Conservation (phyloP, 2,888 invertebrate genomes). For the Drosophila tanythrix region DNA sequence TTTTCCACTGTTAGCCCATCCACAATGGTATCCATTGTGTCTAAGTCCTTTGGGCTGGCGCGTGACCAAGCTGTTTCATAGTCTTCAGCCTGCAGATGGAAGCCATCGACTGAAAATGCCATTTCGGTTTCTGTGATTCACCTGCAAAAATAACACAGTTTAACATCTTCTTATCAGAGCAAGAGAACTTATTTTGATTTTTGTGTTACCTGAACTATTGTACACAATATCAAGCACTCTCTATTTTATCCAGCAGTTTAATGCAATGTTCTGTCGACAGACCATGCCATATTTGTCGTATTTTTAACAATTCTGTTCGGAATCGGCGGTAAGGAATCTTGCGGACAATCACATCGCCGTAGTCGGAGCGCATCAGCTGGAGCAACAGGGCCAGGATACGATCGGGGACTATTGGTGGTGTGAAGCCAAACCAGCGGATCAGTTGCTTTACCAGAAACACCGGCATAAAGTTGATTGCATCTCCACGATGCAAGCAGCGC, state of each 20-base stretch:
- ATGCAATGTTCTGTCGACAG: background rate
- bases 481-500: conserved; percentile 73
- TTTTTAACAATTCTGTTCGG: conserved; percentile 78
- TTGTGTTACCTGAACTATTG: background rate
- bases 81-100: conserved; percentile 43
- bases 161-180: background rate
- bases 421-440: conserved; percentile 82
- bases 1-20: conserved; percentile 50
- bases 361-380: conserved; percentile 77
- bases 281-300: conserved; percentile 46
- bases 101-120: conserved; percentile 5
- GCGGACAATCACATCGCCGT: conserved; percentile 58
- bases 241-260: background rate
- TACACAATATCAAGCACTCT: background rate
- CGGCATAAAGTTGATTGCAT: conserved; percentile 75
- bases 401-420: conserved; percentile 71
- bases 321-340: too few relatives aligned
- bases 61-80: conserved; percentile 81
- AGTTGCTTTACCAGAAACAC: conserved; percentile 80
- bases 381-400: conserved; percentile 78
- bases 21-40: conserved; percentile 73
- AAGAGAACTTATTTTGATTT: background rate
- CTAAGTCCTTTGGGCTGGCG: conserved; percentile 72
- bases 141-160: conserved; percentile 5
- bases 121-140: background rate